Evolutionary conservation across 2,113 vertebrate species (phyloP).

Genomic region (Microcebus griseorufus): DNA sequence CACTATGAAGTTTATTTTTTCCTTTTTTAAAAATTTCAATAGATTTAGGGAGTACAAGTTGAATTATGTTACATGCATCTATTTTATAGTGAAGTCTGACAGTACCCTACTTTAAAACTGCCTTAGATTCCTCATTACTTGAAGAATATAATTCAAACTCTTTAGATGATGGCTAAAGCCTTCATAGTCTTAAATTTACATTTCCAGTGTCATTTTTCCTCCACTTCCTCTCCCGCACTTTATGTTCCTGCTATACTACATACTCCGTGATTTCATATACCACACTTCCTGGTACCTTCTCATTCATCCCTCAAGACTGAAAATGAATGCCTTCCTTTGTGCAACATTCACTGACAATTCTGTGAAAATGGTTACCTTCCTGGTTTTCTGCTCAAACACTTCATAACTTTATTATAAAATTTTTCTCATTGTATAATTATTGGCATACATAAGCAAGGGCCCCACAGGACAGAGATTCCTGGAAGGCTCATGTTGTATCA

Average conservation of each 20-base stretch:
- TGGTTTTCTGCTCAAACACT: neutral
- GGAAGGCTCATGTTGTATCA: neutral
- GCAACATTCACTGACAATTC: neutral
- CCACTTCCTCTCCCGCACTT: neutral
- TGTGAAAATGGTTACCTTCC: neutral
- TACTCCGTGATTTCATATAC: neutral
- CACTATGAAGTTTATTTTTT: too few relatives aligned
- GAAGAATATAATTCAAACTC: neutral
- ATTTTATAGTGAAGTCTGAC: neutral
- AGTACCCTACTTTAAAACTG: neutral
- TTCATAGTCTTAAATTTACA: neutral
- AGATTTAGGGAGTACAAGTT: too few relatives aligned
- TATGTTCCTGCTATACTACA: neutral
- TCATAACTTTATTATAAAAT: neutral
- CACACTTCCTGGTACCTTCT: neutral
- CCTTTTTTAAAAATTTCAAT: too few relatives aligned
- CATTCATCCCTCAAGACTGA: neutral
- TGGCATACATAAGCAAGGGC: neutral
- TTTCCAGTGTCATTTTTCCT: neutral
- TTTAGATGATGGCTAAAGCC: neutral
- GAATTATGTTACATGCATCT: too few relatives aligned
- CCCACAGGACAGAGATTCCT: neutral
- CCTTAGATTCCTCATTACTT: neutral
- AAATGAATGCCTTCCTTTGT: neutral
- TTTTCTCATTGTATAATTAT: neutral